Percentiles rank a stretch among this genome's conserved stretches.
These are phyloP conservation scores for Isoperla grammatica DNA, from an alignment of 2,888 invertebrate genomes.

Conservation along the genomic window DNA sequence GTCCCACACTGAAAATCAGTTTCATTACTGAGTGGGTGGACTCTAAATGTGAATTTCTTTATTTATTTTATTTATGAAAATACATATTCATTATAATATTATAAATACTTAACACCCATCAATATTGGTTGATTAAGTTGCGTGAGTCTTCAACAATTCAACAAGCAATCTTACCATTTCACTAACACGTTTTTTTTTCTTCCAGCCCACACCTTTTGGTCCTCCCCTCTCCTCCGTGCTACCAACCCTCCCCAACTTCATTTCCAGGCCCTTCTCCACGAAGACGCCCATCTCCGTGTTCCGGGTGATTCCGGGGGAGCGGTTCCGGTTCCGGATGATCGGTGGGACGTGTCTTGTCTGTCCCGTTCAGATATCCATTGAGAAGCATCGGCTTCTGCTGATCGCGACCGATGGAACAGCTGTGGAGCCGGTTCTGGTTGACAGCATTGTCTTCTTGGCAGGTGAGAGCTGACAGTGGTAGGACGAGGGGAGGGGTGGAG, in stretches of 20 bases:
- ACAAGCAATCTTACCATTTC: no score
- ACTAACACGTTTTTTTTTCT: no score
- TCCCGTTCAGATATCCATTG: conserved; percentile 46
- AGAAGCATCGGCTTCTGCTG: conserved; percentile 48
- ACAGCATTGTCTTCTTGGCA: conserved; percentile 7
- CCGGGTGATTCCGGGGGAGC: conserved; percentile 43
- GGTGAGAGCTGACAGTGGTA: no score
- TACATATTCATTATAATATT: no score
- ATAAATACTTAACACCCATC: no score
- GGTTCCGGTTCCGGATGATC: conserved; percentile 52
- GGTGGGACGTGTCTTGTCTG: conserved; percentile 53
- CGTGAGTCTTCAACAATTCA: no score
- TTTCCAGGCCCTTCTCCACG: not conserved
- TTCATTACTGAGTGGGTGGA: no score
- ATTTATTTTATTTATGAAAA: no score
- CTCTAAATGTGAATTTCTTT: no score
- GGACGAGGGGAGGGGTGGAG: no score
- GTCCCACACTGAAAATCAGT: no score
- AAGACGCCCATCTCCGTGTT: conserved; percentile 31
- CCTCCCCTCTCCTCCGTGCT: conserved; percentile 7
- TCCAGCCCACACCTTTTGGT: not conserved
- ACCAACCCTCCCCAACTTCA: not conserved
- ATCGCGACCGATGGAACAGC: conserved; percentile 52
- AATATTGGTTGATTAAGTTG: no score
- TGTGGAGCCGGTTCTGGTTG: conserved; percentile 43